Evolutionary conservation across 2,113 vertebrate genomes (phyloP).

Genomic region (Colaptes auratus): DNA sequence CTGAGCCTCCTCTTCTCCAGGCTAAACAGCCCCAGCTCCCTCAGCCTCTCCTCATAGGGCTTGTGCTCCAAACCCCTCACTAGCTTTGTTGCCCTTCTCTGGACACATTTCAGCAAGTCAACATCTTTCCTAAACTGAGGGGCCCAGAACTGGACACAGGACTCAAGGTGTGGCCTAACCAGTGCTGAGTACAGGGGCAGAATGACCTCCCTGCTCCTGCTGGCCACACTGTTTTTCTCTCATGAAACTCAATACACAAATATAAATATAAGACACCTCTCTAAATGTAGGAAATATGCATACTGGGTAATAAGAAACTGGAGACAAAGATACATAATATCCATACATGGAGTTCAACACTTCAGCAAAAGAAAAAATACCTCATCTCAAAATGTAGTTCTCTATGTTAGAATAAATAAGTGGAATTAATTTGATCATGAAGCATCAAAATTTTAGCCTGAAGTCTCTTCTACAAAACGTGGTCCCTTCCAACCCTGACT

Average conservation of each 20-base stretch:
- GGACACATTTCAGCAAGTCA: no score
- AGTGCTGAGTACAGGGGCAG: no score
- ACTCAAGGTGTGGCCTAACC: no score
- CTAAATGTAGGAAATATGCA: background rate
- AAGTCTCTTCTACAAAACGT: background rate
- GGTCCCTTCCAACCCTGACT: no score
- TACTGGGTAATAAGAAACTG: background rate
- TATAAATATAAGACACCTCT: background rate
- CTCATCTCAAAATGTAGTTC: background rate
- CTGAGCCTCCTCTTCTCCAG: no score
- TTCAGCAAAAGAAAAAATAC: background rate
- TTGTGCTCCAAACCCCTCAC: no score
- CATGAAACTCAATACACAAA: background rate
- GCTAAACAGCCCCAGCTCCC: no score
- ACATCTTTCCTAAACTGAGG: no score
- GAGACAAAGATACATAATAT: background rate
- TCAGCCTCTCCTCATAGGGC: no score
- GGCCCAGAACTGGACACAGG: no score
- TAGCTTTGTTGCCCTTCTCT: no score
- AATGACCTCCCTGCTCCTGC: no score
- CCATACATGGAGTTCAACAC: background rate
- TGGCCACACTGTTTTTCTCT: background rate
- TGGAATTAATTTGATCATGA: background rate
- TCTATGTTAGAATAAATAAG: background rate
- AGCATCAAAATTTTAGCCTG: background rate